Evolutionary conservation across 2,113 vertebrate genomes (phyloP).

Genomic region (Kryptolebias marmoratus): DNA sequence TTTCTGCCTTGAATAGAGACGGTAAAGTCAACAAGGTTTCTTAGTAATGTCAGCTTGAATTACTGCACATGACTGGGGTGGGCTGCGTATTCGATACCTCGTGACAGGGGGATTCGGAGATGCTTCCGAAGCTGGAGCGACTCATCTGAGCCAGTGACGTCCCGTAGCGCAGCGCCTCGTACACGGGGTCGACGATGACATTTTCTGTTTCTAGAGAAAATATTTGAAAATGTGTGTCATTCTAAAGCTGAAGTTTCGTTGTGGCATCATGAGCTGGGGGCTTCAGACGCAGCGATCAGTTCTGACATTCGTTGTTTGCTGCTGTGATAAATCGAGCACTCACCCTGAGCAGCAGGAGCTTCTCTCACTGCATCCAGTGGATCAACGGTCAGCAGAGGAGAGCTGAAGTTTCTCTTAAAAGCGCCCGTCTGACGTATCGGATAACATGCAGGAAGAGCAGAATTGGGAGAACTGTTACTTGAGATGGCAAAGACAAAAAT

Average conservation of each 20-base stretch:
- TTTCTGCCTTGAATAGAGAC: conserved; percentile 62
- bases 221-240: not conserved
- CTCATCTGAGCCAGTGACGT: conserved; percentile 90
- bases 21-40: conserved; percentile 12
- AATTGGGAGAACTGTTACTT: conserved; percentile 19
- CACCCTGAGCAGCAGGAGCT: conserved; percentile 79
- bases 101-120: conserved; percentile 85
- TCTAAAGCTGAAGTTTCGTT: not conserved
- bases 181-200: conserved; percentile 84
- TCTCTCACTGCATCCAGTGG: conserved; percentile 81
- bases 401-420: conserved; percentile 92
- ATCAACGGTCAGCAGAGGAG: conserved; percentile 86
- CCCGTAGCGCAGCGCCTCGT: conserved; percentile 90
- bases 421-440: conserved; percentile 79
- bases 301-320: conserved; percentile 16
- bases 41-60: conserved; percentile 5
- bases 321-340: conserved; percentile 47
- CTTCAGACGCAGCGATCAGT: conserved; percentile 31
- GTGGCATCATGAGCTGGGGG: not conserved
- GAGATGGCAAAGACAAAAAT: conserved; percentile 9
- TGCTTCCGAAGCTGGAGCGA: conserved; percentile 86
- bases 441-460: not conserved
- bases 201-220: conserved; percentile 63
- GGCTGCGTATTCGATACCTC: conserved; percentile 61
- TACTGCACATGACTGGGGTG: not conserved